Evolutionary conservation across 64 coral and sea anemone species (phyloP), one percentile per base, ranked within the genome.

Genomic region (Montipora cactus): DNA sequence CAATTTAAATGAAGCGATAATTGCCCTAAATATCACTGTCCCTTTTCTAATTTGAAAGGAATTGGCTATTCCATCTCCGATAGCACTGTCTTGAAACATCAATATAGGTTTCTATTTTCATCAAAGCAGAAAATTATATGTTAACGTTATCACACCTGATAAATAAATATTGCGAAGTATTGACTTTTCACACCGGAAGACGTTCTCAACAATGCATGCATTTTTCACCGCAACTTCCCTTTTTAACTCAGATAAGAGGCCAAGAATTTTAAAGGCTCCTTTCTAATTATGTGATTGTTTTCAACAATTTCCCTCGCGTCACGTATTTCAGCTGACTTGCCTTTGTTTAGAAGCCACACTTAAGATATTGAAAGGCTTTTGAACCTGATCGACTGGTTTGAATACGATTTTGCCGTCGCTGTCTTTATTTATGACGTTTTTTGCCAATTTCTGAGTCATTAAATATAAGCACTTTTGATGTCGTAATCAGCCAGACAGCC

Each of bases 211-310:
- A 10, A 86, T 44, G 66, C 47, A 72, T 8, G 46, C 37, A 72
- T 71, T 12, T 18, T 5, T 72, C 16, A 86, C 82, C 82, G 66
- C 82, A 72, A 71, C 82, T 70, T 85, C 76, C 76, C 28, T 78
- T 13, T 16, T 45, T 12, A 19, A 49, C 16, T 59, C 51, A 67
- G 82, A 86, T 64, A 86, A 86, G 62, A 86, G 2, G 11, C 44
- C n/a, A 86, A 16, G 62, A 72, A 72, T 86, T 86, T 22, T 28
- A 72, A 70, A 84, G 7, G 53, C 11, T 37, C 1, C 37, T 57
- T 6, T 19, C 37, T 84, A 52, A 10, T 81, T 53, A 81, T 81
- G 79, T 83, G 59, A 67, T 67, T 83, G 22, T 57, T 57, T 37
- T 37, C 37, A 37, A 37, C 69, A 46, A 70, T 18, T 70, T 22